These are phyloP conservation scores for Meloidogyne chitwoodi DNA, from an alignment of 1,140 invertebrate genomes.

Conservation along the genomic window DNA sequence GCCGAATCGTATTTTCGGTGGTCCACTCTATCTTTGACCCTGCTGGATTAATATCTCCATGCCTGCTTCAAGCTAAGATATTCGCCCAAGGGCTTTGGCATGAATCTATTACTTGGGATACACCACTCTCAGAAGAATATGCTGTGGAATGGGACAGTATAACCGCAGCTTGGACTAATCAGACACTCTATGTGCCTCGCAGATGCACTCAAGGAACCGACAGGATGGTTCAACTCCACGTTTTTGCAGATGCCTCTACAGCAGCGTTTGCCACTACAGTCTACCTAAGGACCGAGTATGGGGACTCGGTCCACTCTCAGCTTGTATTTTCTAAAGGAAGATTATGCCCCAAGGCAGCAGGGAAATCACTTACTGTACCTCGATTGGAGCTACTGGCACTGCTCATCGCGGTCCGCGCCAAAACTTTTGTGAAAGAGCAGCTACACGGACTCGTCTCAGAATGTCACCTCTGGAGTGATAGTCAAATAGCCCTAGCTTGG, in stretches of 20 bases:
- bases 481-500: conserved; percentile 17
- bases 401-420: conserved; percentile 3
- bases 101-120: too few relatives aligned
- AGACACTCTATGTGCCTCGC: not conserved
- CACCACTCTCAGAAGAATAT: too few relatives aligned
- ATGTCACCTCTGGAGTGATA: conserved; percentile 31
- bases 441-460: not conserved
- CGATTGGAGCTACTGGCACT: conserved; percentile 30
- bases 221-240: conserved; percentile 17
- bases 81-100: too few relatives aligned
- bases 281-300: conserved; percentile 10
- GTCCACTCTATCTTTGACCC: too few relatives aligned
- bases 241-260: conserved; percentile 33
- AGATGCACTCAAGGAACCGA: not conserved
- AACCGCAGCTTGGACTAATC: too few relatives aligned
- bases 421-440: conserved; percentile 6
- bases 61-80: too few relatives aligned
- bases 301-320: not conserved
- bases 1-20: conserved; percentile 18
- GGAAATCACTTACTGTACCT: conserved; percentile 20
- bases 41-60: conserved; percentile 8
- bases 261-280: conserved; percentile 15
- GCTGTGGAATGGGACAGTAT: too few relatives aligned
- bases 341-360: conserved; percentile 17
- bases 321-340: conserved; percentile 25